These are phyloP conservation scores for Vireo altiloquus DNA, from an alignment of 2,113 vertebrate genomes.

Conservation along the genomic window DNA sequence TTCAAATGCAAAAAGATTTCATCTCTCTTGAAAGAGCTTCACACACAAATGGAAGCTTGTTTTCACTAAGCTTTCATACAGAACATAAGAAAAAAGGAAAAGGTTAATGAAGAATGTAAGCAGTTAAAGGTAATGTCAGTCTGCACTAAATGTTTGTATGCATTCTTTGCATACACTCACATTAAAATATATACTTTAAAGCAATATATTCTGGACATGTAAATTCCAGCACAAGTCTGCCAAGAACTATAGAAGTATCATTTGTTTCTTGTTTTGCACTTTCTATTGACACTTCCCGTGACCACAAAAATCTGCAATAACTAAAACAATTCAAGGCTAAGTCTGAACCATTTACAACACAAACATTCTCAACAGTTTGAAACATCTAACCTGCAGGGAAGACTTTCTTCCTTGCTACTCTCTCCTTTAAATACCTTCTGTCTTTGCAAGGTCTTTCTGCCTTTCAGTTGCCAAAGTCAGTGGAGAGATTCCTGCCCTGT, in stretches of 20 bases:
- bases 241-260: not conserved
- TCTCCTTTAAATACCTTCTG: not conserved
- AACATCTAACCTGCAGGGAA: not conserved
- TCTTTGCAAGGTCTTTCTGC: not conserved
- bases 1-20: not conserved
- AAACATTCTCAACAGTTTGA: not conserved
- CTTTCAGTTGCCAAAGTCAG: not conserved
- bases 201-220: not conserved
- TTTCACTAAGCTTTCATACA: not conserved
- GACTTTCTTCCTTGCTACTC: not conserved
- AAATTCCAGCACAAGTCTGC: not conserved
- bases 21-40: not conserved
- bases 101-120: not conserved
- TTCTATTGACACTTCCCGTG: not conserved
- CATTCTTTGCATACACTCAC: not conserved
- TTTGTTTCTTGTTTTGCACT: not conserved
- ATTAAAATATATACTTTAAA: not conserved
- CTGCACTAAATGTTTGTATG: not conserved
- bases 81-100: not conserved
- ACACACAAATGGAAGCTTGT: not conserved
- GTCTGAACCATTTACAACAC: not conserved
- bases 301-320: not conserved
- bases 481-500: not conserved
- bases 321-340: not conserved
- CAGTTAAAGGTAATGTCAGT: not conserved